A percentile compares a stretch with the other conserved stretches of the same genome.
Evolutionary conservation across 1,140 invertebrate species (phyloP).

Genomic region (Thrips palmi): DNA sequence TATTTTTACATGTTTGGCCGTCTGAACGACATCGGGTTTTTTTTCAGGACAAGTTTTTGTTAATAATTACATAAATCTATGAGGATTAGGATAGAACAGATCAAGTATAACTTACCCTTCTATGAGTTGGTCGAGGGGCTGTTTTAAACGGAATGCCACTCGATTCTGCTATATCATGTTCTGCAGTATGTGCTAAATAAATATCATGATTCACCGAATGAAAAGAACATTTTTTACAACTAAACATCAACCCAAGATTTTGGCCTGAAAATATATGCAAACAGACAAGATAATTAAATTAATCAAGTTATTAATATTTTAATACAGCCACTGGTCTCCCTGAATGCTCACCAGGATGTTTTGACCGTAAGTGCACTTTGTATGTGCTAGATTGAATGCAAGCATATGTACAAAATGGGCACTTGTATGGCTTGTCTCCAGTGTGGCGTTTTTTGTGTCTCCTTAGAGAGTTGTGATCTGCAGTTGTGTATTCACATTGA

Average conservation of each 20-base stretch:
- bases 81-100: too few relatives aligned
- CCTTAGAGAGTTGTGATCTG: conserved; percentile 64
- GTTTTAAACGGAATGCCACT: too few relatives aligned
- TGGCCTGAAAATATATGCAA: conserved; percentile 15
- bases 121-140: too few relatives aligned
- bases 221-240: conserved; percentile 27
- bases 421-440: conserved; percentile 49
- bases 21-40: too few relatives aligned
- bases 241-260: conserved; percentile 25
- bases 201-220: conserved; percentile 27
- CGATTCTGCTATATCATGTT: conserved; percentile 18
- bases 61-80: too few relatives aligned
- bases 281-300: neutral
- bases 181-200: conserved; percentile 25
- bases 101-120: too few relatives aligned
- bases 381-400: conserved; percentile 47
- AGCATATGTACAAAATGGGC: conserved; percentile 45
- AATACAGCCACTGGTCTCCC: neutral
- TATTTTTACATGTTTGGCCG: too few relatives aligned
- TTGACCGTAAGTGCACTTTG: conserved; percentile 34
- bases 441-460: conserved; percentile 61
- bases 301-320: conserved; percentile 1
- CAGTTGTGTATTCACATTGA: conserved; percentile 50
- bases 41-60: too few relatives aligned
- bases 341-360: conserved; percentile 22